Conservation (phyloP, 2,888 invertebrate species). For the Nomada goodeniana region DNA sequence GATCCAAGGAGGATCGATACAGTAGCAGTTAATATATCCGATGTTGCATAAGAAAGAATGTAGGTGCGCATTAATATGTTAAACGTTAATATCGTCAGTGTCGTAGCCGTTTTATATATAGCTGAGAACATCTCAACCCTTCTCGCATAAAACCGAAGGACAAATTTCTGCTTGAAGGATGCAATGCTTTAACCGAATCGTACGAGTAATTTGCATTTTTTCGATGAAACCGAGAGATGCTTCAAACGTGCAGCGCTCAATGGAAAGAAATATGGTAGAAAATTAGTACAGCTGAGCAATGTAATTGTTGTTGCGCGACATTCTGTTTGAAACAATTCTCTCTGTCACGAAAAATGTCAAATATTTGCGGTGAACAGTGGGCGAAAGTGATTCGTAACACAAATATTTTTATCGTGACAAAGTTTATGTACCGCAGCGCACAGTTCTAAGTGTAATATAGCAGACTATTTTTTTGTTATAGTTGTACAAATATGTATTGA, state of each 20-base stretch:
- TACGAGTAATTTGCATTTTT: background rate
- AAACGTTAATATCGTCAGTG: constrained; percentile 38
- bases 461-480: constrained; percentile 5
- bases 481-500: constrained; percentile 13
- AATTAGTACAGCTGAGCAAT: background rate
- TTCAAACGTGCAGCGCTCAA: background rate
- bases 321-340: constrained; percentile 13
- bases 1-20: constrained; percentile 32
- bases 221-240: background rate
- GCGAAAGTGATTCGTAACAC: constrained; percentile 7
- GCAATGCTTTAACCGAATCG: constrained; percentile 12
- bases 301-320: background rate
- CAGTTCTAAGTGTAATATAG: constrained; percentile 16
- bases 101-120: constrained; percentile 37
- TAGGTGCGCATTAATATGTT: constrained; percentile 23
- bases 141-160: constrained; percentile 23
- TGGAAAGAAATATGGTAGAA: background rate
- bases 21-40: constrained; percentile 35
- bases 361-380: background rate
- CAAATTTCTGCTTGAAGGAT: constrained; percentile 5
- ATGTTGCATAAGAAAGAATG: constrained; percentile 47
- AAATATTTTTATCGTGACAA: constrained; percentile 8
- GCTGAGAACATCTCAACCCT: constrained; percentile 23
- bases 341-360: background rate
- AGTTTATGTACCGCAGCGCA: background rate